Evolutionary conservation across 2,797 vertebrate species (phyloP), one percentile per base, ranked within the genome.

Genomic region (Eurystomus glaucurus): DNA sequence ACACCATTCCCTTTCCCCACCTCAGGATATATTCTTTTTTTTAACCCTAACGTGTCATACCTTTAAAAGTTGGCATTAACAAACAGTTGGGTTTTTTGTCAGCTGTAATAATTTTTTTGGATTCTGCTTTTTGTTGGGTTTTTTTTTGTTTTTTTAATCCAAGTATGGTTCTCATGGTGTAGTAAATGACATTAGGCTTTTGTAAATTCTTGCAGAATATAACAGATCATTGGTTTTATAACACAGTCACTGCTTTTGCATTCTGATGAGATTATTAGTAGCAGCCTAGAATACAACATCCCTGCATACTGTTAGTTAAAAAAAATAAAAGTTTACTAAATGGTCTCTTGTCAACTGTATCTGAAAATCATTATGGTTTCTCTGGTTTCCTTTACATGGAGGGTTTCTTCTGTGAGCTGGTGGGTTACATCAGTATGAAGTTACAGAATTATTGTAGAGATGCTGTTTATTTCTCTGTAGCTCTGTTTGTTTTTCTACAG

Each of bases 211-310:
- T 98, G 98, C 98, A 99, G 98, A 99, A 99, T 99, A 98, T 98
- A 99, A 99, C 98, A 99, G 98, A 99, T 99, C 98, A 99, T 99
- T 99, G 98, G 98, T 99, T 99, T 99, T 99, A 99, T 99, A 98
- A 99, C 98, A 99, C 98, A 99, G 98, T 99, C 98, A 98, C 98
- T 98, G 98, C 98, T 98, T 99, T 98, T 99, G 98, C 98, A 99
- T 99, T 98, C 98, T 99, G 98, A 99, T 99, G 98, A 99, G 98
- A 99, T 99, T 99, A 99, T 98, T 98, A 98, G 98, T 98, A 98
- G 98, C 98, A 99, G 98, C 98, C 98, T 98, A 98, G 98, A 98
- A 98, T 98, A 98, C 98, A 98, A 98, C 98, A 98, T 98, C 98
- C 98, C 94, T 97, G 98, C 98, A 97, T 98, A 98, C 97, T 98